Conservation (phyloP, 2,888 invertebrate genomes). For the Aricia artaxerxes region DNA sequence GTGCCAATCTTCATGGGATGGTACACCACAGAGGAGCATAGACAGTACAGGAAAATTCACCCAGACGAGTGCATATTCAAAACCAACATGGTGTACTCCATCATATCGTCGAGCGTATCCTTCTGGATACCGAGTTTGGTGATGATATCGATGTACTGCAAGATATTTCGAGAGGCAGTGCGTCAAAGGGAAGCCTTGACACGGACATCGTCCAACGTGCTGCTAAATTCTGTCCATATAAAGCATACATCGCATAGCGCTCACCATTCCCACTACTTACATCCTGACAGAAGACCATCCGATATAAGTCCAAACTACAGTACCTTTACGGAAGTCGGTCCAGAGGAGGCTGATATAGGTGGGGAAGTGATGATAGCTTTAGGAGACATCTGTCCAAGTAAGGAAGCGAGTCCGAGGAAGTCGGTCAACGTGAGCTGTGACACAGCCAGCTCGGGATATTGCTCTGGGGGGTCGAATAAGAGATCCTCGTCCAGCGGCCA, state of each 20-base stretch:
- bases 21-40: conserved; percentile 93
- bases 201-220: conserved; percentile 91
- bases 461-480: conserved; percentile 74
- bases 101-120: conserved; percentile 93
- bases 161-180: conserved; percentile 91
- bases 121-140: conserved; percentile 96
- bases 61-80: conserved; percentile 91
- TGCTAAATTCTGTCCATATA: conserved; percentile 91
- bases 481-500: conserved; percentile 68
- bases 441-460: conserved; percentile 75
- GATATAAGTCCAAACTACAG: conserved; percentile 76
- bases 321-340: conserved; percentile 75
- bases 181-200: conserved; percentile 90
- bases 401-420: conserved; percentile 75
- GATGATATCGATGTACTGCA: conserved; percentile 95
- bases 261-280: conserved; percentile 80
- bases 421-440: conserved; percentile 76
- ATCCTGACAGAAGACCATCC: conserved; percentile 71
- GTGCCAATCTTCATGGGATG: conserved; percentile 97
- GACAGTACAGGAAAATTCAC: conserved; percentile 81
- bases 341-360: conserved; percentile 73
- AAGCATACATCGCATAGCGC: conserved; percentile 87
- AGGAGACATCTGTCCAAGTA: conserved; percentile 71
- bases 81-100: conserved; percentile 92
- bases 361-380: conserved; percentile 66